phyloP scores from a whole-genome alignment of 1,140 invertebrate species.

The Pseudomyrmex cubaensis region DNA sequence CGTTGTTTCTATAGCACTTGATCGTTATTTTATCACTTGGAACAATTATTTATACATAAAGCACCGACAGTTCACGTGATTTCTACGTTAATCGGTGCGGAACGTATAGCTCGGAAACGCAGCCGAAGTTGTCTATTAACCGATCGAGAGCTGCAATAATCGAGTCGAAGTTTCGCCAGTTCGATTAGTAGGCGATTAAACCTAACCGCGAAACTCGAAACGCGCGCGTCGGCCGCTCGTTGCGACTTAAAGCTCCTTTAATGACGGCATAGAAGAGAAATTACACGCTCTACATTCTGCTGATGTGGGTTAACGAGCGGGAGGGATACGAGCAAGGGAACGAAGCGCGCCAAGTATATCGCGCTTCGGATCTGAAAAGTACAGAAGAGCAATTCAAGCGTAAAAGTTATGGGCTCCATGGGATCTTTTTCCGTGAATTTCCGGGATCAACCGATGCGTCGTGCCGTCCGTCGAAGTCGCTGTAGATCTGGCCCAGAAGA shows the following conservation, averaged over 20 bases:
- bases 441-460: constrained; percentile 50
- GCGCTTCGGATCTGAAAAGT: constrained; percentile 58
- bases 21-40: too few relatives aligned
- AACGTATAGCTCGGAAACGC: neutral
- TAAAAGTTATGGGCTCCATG: constrained; percentile 54
- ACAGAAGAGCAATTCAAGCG: constrained; percentile 51
- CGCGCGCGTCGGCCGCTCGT: constrained; percentile 3
- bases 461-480: constrained; percentile 43
- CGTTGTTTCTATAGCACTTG: too few relatives aligned
- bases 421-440: constrained; percentile 60
- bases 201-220: constrained; percentile 43
- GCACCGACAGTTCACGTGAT: constrained; percentile 19
- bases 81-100: neutral
- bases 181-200: constrained; percentile 50
- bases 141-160: constrained; percentile 33
- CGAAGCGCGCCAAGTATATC: constrained; percentile 6
- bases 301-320: constrained; percentile 63
- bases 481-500: neutral
- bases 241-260: constrained; percentile 52
- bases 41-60: constrained; percentile 1
- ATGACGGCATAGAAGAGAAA: constrained; percentile 59
- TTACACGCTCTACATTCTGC: constrained; percentile 21
- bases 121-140: constrained; percentile 29
- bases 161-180: constrained; percentile 30
- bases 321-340: constrained; percentile 2